These are phyloP conservation scores for Rhinopomastus cyanomelas DNA, from an alignment of 2,113 vertebrate genomes.

Conservation along the genomic window DNA sequence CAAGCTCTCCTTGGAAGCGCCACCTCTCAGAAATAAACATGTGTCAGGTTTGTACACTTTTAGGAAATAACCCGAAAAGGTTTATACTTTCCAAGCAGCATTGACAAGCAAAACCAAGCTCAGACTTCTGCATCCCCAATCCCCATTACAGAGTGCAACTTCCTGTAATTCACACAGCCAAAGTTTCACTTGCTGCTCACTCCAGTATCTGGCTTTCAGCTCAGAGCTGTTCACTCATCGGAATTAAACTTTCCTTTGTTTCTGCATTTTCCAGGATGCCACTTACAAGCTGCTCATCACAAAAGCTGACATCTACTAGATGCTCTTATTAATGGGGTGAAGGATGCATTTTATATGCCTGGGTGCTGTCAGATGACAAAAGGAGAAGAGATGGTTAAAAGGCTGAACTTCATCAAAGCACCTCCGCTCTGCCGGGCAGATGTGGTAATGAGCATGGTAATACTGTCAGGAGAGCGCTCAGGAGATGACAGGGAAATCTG, in stretches of 20 bases:
- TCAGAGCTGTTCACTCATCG: neutral
- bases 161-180: neutral
- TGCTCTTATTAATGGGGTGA: neutral
- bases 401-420: conserved; percentile 25
- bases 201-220: neutral
- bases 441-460: conserved; percentile 1
- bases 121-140: neutral
- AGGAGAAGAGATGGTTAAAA: conserved; percentile 15
- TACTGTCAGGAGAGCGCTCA: neutral
- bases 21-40: neutral
- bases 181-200: neutral
- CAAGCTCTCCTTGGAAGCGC: neutral
- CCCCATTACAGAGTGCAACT: neutral
- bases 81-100: neutral
- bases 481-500: neutral
- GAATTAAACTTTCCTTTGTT: neutral
- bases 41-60: fast-evolving
- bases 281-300: neutral
- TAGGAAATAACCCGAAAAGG: neutral
- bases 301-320: conserved; percentile 22
- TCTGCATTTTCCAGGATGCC: conserved; percentile 3
- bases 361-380: conserved; percentile 23
- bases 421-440: neutral
- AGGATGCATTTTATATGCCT: conserved; percentile 5
- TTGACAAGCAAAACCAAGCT: neutral